Conservation (phyloP, 2,797 vertebrate genomes). For the Saxicola maurus region DNA sequence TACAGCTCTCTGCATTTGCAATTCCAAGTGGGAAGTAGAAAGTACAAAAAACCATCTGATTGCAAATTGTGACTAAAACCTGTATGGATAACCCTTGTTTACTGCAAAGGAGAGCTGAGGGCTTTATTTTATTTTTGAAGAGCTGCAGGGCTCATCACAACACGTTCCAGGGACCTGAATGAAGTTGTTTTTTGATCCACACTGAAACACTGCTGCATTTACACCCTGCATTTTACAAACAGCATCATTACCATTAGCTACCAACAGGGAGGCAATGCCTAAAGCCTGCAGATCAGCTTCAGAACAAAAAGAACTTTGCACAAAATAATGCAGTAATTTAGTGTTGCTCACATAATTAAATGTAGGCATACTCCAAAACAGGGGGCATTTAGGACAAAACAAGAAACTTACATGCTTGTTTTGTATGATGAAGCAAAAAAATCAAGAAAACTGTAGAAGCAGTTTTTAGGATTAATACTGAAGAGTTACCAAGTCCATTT, state of each 20-base stretch:
- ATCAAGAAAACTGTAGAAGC: slow-evolving; percentile 45
- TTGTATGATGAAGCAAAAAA: slow-evolving; percentile 63
- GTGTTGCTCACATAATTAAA: slow-evolving; percentile 42
- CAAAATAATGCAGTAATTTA: slow-evolving; percentile 21
- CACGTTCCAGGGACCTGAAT: neutral
- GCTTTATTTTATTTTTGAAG: neutral
- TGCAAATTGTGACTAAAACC: neutral
- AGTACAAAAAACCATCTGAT: neutral
- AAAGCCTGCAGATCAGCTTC: slow-evolving; percentile 1
- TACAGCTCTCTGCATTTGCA: neutral
- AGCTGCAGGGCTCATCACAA: neutral
- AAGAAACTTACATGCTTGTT: slow-evolving; percentile 63
- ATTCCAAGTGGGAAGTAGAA: neutral
- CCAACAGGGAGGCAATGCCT: neutral
- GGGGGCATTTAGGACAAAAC: slow-evolving; percentile 33
- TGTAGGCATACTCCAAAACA: slow-evolving; percentile 36
- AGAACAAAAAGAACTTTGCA: slow-evolving; percentile 27
- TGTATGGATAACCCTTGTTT: neutral
- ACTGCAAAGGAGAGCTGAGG: neutral
- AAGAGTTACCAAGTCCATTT: slow-evolving; percentile 34
- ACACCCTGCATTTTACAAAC: neutral
- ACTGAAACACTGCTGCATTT: neutral
- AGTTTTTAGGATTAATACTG: slow-evolving; percentile 50
- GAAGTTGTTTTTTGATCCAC: neutral
- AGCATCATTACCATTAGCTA: neutral